Evolutionary conservation across 2,113 vertebrate genomes (phyloP), one percentile per base, ranked within the genome.

Genomic region (Eretmochelys imbricata): DNA sequence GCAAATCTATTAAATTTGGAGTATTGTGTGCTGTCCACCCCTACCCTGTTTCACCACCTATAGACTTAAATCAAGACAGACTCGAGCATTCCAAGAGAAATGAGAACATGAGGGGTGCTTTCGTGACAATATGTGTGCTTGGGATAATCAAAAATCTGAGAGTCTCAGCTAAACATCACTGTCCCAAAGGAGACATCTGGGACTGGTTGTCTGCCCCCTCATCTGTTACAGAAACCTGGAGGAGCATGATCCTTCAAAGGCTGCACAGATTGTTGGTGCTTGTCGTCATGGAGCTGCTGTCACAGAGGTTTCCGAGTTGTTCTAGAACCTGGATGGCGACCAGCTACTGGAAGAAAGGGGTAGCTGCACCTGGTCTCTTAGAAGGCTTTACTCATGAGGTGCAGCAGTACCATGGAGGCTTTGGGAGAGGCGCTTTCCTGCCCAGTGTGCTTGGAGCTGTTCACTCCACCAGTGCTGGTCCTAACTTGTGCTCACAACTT

Each of bases 401-500:
- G 29, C 31, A 69, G 31, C 20, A 19, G 24, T 65, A 13, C 48
- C 53, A 91, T 84, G 93, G 95, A 95, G 57, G 54, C 50, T 8
- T 89, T 96, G 46, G 85, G 78, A 11, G 69, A 85, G 2, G 91
- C 27, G 2, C 89, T 95, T 25, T 87, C 82, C 1, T 96, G 95
- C 72, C 92, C 92, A 0, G 49, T 96, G 69, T 95, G 93, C 29
- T 42, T 93, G 82, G 93, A 97, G 69, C 55, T 97, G 49, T 91
- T 97, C 84, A 82, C 31, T 0, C 85, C 89, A 12, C 95, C 85
- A 1, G 35, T 96, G 57, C 87, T 97, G 75, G 65, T 96, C 59
- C 85, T 97, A 35, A 75, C 87, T 54, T 97, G 96, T 17, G n/a
- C 90, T 35, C 85, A 90, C 72, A 97, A 86, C 90, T 97, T 95